A percentile compares a stretch with the other conserved stretches of the same genome.
These are phyloP conservation scores for Psilopsiagon aymara DNA, from an alignment of 2,113 vertebrate species.

Conservation along the genomic window DNA sequence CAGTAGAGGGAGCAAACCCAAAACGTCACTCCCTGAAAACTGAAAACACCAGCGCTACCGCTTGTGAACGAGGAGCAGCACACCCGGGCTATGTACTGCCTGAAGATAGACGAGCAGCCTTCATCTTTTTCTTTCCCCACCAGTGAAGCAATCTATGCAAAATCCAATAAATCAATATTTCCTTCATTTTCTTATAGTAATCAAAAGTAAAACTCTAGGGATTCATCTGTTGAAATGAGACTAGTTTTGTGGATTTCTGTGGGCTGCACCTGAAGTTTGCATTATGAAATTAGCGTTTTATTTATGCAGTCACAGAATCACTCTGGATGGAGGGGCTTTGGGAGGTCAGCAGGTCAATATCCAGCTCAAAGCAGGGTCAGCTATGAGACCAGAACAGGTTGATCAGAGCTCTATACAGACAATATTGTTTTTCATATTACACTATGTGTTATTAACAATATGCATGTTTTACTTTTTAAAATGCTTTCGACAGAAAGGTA, in stretches of 20 bases:
- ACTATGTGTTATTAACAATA: neutral
- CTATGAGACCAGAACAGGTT: rapidly evolving
- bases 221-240: neutral
- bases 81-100: rapidly evolving
- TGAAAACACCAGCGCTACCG: neutral
- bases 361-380: neutral
- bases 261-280: neutral
- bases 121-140: neutral
- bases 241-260: neutral
- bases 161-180: neutral
- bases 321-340: neutral
- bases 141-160: neutral
- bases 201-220: neutral
- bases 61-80: rapidly evolving
- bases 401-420: rapidly evolving
- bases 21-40: no score
- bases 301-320: neutral
- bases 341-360: neutral
- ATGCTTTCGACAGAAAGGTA: neutral
- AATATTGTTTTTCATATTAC: neutral
- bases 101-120: rapidly evolving
- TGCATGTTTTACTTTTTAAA: neutral
- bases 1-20: conserved; percentile 5
- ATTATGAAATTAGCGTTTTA: neutral
- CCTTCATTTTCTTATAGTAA: neutral